Base-by-base conservation (phyloP, 2,797 vertebrate genomes). In the Sebastes kiyomatsui region DNA sequence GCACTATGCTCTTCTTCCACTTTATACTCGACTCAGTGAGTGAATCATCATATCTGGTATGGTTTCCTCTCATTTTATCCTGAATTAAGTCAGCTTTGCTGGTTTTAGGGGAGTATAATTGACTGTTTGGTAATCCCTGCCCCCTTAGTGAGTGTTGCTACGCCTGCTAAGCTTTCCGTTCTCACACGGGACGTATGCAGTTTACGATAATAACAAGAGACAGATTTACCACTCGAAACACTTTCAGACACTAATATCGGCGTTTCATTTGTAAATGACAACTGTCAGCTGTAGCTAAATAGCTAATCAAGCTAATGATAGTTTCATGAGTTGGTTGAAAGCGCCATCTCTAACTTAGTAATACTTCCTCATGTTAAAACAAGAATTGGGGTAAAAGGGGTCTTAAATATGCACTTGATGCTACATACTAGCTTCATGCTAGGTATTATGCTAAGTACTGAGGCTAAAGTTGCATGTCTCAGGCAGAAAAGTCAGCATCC, bases 21-120 rank as follows among this genome's bases (percentile, higher is more conserved):
- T 83, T 76, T 74, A 46, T 65, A 81, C 75, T 65, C 54, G 8
- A 78, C 62, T 81, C 75, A 62, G 42, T 42, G 28, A 85, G 72
- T 77, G 79, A 83, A 87, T 85, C 79, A 81, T 77, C 62, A 72
- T 8, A 74, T 87, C 87, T 83, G 87, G 77, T 61, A 75, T 83
- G 75, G 79, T 90, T 90, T 90, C 90, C 89, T 91, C 79, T 85
- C 60, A 78, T 69, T 75, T 80, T 27, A 56, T 32, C 25, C 58
- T 22, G 33, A 82, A 68, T 64, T 38, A 55, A 67, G 60, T 66
- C 49, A 20, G 42, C 7, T 74, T 52, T 10, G n/a, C 20, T 23
- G 12, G 20, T 28, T 69, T 42, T 32, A 54, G 52, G 9, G n/a
- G 18, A 62, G 70, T 64, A 28, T 65, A 16, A 55, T 28, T 58